Conservation (phyloP, 2,113 vertebrate genomes). For the Pedetes capensis region DNA sequence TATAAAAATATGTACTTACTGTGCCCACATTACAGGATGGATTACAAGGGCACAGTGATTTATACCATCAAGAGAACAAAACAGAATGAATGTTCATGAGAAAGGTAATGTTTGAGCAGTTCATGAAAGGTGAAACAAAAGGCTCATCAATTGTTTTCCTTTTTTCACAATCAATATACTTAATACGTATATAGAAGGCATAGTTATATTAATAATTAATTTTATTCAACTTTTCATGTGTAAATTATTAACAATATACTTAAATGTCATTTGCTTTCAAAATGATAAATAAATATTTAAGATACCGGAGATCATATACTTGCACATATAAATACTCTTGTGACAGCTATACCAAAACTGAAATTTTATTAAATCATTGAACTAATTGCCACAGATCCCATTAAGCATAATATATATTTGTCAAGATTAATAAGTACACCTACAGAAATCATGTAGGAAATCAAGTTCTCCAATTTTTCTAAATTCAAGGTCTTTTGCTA, state of each 20-base stretch:
- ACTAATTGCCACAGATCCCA: not conserved
- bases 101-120: not conserved
- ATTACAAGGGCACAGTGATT: not conserved
- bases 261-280: constrained; percentile 12
- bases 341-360: not conserved
- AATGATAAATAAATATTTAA: constrained; percentile 1
- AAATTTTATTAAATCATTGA: not conserved
- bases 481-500: not conserved
- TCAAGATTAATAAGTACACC: not conserved
- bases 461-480: not conserved
- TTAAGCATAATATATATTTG: not conserved
- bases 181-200: not conserved
- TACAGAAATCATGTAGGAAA: not conserved
- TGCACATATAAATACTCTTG: not conserved
- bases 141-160: not conserved
- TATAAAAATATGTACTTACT: not conserved
- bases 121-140: not conserved
- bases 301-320: not conserved
- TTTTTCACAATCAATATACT: not conserved
- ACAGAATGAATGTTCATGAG: not conserved
- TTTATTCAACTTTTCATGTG: not conserved
- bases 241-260: not conserved
- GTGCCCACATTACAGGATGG: not conserved
- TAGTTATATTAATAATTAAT: not conserved
- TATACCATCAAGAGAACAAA: not conserved